Base-by-base conservation (phyloP, 2,888 invertebrate genomes). In the Ecliptopera silaceata region DNA sequence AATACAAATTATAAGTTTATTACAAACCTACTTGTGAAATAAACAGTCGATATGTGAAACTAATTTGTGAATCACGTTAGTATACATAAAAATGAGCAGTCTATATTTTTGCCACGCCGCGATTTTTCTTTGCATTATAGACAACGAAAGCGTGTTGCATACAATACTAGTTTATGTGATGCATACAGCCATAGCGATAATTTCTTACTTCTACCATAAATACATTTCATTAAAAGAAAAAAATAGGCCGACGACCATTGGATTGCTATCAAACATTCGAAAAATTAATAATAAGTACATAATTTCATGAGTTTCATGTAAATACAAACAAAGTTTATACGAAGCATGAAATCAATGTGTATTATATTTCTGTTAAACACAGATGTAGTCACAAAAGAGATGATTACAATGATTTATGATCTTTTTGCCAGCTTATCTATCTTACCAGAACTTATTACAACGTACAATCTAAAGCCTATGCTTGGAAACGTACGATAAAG, bases 71-170 rank as follows among this genome's bases (percentile, higher is more conserved):
- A 51, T 46, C 56, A 61, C 63, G 45, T 56, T 54, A 26, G 26
- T 26, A 26, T 58, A 58, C 62, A 62, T 41, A 36, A 17, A 46
- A 55, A 63, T 56, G 61, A 66, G 59, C 64, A 63, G 66, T 66
- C 63, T 59, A 63, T 56, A 58, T 56, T 32, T 31, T 32, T 54
- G 59, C 63, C 63, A 63, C 66, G 68, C 68, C 67, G 66, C 68
- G 51, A 32, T 51, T 26, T n/a, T 56, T 47, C 38, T 39, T 61
- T 49, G 39, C 43, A 39, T 59, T 51, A 63, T 60, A 64, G 48
- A 64, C 58, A 61, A 62, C 55, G 59, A 63, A 65, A 61, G 59
- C 59, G 38, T 44, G 38, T 55, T 38, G 46, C 31, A 44, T 42
- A 49, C 31, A 47, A 51, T 32, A 53, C 42, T 32, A 12, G 59